Base-by-base conservation (phyloP, 2,888 invertebrate genomes). In the Polydrusus cervinus region DNA sequence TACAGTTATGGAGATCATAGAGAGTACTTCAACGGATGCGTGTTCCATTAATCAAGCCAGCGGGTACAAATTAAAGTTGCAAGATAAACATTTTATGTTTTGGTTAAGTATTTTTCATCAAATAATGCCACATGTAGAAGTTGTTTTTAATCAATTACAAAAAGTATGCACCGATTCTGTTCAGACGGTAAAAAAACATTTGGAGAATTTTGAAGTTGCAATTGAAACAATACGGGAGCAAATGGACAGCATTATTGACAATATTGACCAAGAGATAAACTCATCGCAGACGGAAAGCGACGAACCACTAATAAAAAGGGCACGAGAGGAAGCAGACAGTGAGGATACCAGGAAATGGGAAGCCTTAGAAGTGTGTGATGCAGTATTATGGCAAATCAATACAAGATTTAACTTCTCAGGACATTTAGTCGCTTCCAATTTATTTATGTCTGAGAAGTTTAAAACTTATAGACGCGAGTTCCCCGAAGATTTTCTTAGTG, bases 191-290 rank as follows among this genome's bases (percentile, higher is more conserved):
- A 49, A 47, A 20, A 38, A 25, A 11, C 51, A 67, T 10, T 34
- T 71, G 34, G 69, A 70, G 18, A 53, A 53, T 5, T 76, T 76
- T 66, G 70, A 76, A 51, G 30, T 38, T 11, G 18, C 51, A n/a
- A 45, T 76, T 18, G 30, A 25, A 11, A 30, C n/a, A 11, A 51
- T 74, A n/a, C 69, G 53, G 14, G 25, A 76, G 11, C 6, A 69
- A 47, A 55, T 76, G 38, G 65, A 74, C 45, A 38, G 10, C 2
- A 45, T 73, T 8, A 73, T 69, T 49, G 43, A 34, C 34, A 64
- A 76, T 62, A 69, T 72, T 38, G 67, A 73, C 60, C 66, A 45
- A 18, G 75, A 66, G 25, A 51, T 75, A 20, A 71, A 71, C 34
- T 47, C 60, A 5, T 38, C 43, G 0, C 7, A 43, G 8, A 34